Conservation (phyloP, 2,113 vertebrate species). For the Numenius arquata region DNA sequence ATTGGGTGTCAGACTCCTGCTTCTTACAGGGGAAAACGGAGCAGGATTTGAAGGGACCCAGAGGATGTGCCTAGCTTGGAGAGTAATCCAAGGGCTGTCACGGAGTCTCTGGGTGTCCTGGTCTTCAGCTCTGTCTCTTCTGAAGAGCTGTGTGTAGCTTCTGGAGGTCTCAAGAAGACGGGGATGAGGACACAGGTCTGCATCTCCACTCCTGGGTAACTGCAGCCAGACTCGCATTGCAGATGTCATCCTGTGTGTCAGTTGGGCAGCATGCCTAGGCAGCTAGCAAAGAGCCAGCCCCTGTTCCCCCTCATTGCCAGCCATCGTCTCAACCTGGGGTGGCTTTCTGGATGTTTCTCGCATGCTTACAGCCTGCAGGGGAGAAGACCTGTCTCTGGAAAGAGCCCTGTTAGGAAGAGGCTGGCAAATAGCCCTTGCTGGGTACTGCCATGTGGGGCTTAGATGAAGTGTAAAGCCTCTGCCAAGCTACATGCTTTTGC, state of each 20-base stretch:
- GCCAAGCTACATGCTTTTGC: background rate
- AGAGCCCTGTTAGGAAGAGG: background rate
- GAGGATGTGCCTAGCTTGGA: background rate
- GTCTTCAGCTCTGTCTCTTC: background rate
- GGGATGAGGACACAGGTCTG: background rate
- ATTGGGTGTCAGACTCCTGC: fast-evolving
- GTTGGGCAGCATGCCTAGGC: background rate
- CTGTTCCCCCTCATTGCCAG: background rate
- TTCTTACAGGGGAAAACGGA: background rate
- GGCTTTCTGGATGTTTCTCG: background rate
- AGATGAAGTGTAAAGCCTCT: background rate
- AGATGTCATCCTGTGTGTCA: fast-evolving
- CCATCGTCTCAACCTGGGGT: background rate
- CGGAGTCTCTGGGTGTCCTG: background rate
- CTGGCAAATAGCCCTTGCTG: too few species aligned
- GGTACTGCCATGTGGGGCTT: fast-evolving
- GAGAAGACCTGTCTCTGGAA: background rate
- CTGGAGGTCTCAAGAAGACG: background rate
- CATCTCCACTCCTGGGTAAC: background rate
- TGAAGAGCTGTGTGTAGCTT: background rate
- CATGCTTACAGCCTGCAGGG: background rate
- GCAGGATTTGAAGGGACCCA: background rate
- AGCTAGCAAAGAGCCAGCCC: background rate
- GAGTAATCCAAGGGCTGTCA: background rate
- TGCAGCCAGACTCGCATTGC: background rate